Percentiles rank a stretch among this genome's conserved stretches.
Conservation (phyloP, 1,140 invertebrate species). For the Pararge aegeria region DNA sequence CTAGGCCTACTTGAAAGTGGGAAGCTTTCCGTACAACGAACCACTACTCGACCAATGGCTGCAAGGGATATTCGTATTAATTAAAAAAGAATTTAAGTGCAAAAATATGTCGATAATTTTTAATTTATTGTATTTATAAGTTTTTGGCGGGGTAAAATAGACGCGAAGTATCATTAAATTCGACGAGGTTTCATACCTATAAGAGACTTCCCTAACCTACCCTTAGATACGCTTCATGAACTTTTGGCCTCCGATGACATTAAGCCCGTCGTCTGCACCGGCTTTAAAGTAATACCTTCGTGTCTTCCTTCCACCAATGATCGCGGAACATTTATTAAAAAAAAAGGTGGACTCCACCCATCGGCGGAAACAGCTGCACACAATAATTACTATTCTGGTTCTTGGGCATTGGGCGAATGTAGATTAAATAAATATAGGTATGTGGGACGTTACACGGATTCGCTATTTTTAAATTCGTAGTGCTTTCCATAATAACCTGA, state of each 20-base stretch:
- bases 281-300: constrained; percentile 59
- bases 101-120: no score
- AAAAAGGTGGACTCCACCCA: constrained; percentile 62
- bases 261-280: neutral
- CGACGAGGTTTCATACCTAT: no score
- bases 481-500: no score
- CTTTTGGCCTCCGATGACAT: neutral
- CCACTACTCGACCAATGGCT: no score
- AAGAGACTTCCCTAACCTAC: no score
- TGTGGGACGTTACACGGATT: constrained; percentile 3
- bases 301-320: constrained; percentile 66
- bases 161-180: no score
- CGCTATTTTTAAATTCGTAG: neutral
- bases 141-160: no score
- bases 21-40: no score
- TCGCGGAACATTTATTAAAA: constrained; percentile 60
- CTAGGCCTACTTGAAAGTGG: no score
- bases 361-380: constrained; percentile 73
- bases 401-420: constrained; percentile 54
- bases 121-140: no score
- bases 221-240: neutral
- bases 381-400: constrained; percentile 67
- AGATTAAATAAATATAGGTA: constrained; percentile 30
- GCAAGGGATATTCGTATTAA: no score
- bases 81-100: no score